Conservation (phyloP, 2,797 vertebrate species). For the Iguana delicatissima region DNA sequence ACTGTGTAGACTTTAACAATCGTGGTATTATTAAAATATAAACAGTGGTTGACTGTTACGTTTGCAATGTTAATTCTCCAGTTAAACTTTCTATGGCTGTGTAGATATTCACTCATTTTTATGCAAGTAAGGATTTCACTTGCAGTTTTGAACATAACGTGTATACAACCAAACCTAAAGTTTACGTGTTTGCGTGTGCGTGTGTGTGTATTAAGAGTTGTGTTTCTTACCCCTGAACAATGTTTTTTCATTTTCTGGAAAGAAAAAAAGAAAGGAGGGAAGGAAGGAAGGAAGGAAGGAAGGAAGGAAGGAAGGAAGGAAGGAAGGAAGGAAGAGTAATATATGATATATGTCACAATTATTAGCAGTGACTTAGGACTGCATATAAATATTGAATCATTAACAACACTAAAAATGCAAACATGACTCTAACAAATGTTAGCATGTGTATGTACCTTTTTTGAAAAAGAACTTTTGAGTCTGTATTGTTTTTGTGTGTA, state of each 20-base stretch:
- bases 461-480: not conserved
- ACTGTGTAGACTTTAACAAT: not conserved
- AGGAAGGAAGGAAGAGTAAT: not conserved
- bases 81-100: not conserved
- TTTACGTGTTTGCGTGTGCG: conserved; percentile 28
- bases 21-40: not conserved
- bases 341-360: not conserved
- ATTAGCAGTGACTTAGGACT: not conserved
- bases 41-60: not conserved
- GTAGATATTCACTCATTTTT: not conserved
- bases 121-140: not conserved
- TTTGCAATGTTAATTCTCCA: not conserved
- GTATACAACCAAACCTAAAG: conserved; percentile 38
- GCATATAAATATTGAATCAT: conserved; percentile 18
- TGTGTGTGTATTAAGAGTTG: not conserved
- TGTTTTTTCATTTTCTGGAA: not conserved
- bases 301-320: no score
- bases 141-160: conserved; percentile 14
- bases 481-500: not conserved
- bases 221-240: conserved; percentile 49
- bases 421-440: not conserved
- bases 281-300: no score
- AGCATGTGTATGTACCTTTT: not conserved
- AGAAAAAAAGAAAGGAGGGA: not conserved
- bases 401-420: conserved; percentile 14